Percentiles rank a stretch among this genome's conserved stretches.
Conservation (phyloP, 2,797 vertebrate genomes). For the Tarsius wallacei region DNA sequence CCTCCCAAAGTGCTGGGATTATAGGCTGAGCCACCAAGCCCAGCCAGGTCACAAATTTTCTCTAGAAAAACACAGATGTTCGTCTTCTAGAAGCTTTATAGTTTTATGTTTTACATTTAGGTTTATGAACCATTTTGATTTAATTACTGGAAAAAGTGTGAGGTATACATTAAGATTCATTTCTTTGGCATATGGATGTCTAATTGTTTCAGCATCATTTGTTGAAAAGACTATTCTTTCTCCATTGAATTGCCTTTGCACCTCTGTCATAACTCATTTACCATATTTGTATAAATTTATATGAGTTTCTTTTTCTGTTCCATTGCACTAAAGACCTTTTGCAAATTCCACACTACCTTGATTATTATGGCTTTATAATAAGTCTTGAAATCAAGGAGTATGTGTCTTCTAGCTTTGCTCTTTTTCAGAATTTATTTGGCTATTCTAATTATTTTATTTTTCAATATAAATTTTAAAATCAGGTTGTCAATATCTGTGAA, state of each 20-base stretch:
- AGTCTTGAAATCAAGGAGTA: not conserved
- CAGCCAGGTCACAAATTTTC: not conserved
- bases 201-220: too few relatives aligned
- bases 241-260: too few relatives aligned
- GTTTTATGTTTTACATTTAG: too few relatives aligned
- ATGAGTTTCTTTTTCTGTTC: not conserved
- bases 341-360: not conserved
- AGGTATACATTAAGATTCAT: not conserved
- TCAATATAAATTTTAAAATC: constrained; percentile 1
- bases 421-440: not conserved
- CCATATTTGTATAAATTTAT: not conserved
- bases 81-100: too few relatives aligned
- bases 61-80: not conserved
- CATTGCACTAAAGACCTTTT: not conserved
- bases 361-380: not conserved
- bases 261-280: not conserved
- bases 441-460: not conserved
- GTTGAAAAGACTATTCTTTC: too few relatives aligned
- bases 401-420: not conserved
- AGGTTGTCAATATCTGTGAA: not conserved
- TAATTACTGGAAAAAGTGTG: not conserved
- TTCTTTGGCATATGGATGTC: not conserved
- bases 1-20: too few relatives aligned
- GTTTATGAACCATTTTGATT: not conserved
- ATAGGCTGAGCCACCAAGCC: too few relatives aligned